These are phyloP conservation scores for Brachirus orientalis DNA, from an alignment of 2,113 vertebrate genomes.

Conservation along the genomic window DNA sequence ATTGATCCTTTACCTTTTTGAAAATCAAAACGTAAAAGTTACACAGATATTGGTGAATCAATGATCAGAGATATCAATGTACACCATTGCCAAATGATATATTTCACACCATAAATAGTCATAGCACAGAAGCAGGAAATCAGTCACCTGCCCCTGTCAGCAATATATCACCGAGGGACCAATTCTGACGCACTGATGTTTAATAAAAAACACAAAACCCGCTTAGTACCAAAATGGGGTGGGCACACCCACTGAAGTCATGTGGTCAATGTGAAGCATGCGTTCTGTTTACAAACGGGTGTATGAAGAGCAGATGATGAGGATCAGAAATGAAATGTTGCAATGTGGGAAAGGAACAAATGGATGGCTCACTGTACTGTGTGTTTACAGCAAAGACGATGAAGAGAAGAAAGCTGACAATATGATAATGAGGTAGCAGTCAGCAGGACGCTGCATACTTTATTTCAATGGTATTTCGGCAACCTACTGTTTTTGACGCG, in stretches of 20 bases:
- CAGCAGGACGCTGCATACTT: constrained; percentile 81
- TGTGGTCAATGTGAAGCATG: constrained; percentile 73
- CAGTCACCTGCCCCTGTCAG: constrained; percentile 70
- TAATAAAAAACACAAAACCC: constrained; percentile 69
- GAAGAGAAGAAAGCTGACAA: constrained; percentile 60
- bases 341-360: constrained; percentile 56
- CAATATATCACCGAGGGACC: constrained; percentile 78
- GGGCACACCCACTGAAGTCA: constrained; percentile 59
- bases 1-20: constrained; percentile 81
- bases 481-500: constrained; percentile 68
- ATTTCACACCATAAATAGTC: constrained; percentile 85
- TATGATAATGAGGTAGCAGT: constrained; percentile 81
- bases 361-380: constrained; percentile 61
- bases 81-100: constrained; percentile 85
- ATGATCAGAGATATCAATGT: constrained; percentile 84
- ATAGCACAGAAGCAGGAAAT: constrained; percentile 75
- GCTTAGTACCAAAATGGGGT: constrained; percentile 62
- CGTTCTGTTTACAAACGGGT: constrained; percentile 75
- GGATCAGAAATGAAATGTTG: constrained; percentile 66
- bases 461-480: constrained; percentile 72
- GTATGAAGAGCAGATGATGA: constrained; percentile 56
- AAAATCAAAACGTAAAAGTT: constrained; percentile 83
- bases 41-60: constrained; percentile 84
- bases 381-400: constrained; percentile 57
- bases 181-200: constrained; percentile 79